Percentiles rank a stretch among this genome's conserved stretches.
Conservation (phyloP, 2,888 invertebrate genomes). For the Endotricha flammealis region DNA sequence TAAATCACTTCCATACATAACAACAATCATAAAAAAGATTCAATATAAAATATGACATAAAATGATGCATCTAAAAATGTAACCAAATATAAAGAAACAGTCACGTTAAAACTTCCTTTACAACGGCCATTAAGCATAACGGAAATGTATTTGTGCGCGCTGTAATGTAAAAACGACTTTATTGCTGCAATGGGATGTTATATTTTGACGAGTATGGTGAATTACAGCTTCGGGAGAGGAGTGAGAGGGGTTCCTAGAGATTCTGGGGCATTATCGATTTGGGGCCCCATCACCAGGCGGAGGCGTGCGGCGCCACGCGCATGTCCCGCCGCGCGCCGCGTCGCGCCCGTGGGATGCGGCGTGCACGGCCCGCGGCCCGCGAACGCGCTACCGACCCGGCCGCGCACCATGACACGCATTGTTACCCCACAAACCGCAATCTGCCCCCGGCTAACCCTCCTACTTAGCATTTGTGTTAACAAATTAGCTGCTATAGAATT, state of each 20-base stretch:
- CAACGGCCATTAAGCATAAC: conserved; percentile 59
- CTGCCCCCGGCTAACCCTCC: background rate
- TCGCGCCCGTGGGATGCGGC: conserved; percentile 21
- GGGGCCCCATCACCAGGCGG: conserved; percentile 58
- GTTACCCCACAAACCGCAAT: conserved; percentile 1
- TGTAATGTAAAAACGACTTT: conserved; percentile 64
- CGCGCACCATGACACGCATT: conserved; percentile 11
- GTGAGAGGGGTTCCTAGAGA: conserved; percentile 54
- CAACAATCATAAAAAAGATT: no score
- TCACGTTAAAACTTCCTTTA: conserved; percentile 56
- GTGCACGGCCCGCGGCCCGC: conserved; percentile 16
- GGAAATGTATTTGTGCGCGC: conserved; percentile 49
- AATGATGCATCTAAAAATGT: conserved; percentile 29
- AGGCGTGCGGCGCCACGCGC: conserved; percentile 52
- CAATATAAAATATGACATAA: no score
- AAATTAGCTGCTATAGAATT: background rate
- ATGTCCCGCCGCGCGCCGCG: conserved; percentile 35
- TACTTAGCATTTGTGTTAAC: conserved; percentile 1
- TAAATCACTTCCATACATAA: no score
- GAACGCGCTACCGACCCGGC: conserved; percentile 7
- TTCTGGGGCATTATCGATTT: conserved; percentile 72
- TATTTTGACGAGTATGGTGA: conserved; percentile 62
- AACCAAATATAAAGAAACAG: conserved; percentile 49
- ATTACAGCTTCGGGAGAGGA: conserved; percentile 52
- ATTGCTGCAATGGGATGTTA: conserved; percentile 67